Conservation (phyloP, 2,888 invertebrate species). For the Agrotis ipsilon region DNA sequence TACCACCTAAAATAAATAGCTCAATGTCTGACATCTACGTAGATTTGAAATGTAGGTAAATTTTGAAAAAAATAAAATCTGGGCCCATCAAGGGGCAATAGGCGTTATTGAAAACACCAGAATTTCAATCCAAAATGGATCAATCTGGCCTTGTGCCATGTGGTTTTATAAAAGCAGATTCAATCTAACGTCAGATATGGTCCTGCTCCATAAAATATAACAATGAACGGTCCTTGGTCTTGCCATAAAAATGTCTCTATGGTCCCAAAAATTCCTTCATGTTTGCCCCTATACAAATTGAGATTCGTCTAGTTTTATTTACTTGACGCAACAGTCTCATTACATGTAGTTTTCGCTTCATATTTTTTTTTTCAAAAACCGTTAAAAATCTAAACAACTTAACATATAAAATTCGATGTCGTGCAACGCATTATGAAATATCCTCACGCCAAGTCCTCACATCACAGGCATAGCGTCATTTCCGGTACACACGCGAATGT, state of each 20-base stretch:
- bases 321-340: background rate
- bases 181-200: background rate
- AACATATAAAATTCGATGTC: constrained; percentile 23
- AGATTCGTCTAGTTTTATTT: no score
- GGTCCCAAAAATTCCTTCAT: no score
- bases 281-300: no score
- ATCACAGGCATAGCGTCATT: constrained; percentile 55
- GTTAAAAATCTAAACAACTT: constrained; percentile 10
- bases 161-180: background rate
- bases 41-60: background rate
- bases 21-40: no score
- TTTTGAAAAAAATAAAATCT: background rate
- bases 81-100: no score
- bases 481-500: constrained; percentile 62
- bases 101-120: no score
- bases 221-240: constrained; percentile 47
- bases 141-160: background rate
- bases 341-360: constrained; percentile 5
- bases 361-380: background rate
- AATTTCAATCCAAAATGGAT: background rate
- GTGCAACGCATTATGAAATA: constrained; percentile 52
- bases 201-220: constrained; percentile 18
- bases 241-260: constrained; percentile 8
- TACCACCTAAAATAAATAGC: no score
- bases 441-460: constrained; percentile 63